Base-by-base conservation (phyloP, 1,140 invertebrate species). In the Hyposmocoma kahamanoa region DNA sequence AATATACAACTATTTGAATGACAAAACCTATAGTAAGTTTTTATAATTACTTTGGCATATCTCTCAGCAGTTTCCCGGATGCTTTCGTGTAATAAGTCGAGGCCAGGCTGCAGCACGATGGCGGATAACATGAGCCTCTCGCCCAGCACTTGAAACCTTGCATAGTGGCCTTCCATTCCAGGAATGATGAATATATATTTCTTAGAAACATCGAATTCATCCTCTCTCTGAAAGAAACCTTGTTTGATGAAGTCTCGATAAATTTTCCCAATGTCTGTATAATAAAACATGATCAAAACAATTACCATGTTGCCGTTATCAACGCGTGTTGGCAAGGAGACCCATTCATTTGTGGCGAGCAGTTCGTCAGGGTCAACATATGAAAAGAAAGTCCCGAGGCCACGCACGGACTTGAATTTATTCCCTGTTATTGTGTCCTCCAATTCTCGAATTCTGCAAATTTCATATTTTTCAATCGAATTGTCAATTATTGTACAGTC, bases 111-210 rank as follows among this genome's bases (percentile, higher is more conserved):
- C 20, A 79, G 45, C 6, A 76, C 57, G 1, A 74, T 11, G 1
- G 70, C 70, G 0, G 65, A 56, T 21, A 74, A 21, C 46, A 72
- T 74, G 5, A 76, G 47, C 1, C 71, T 42, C 45, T 70, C 63
- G 30, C 70, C 72, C 18, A 76, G 26, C 5, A 2, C 15, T 0
- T 24, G 15, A 52, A 77, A 73, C 1, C 57, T 39, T 11, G 50
- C 15, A 11, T 62, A 36, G 18, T 61, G 54, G 0, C 67, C 66
- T 42, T 78, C 74, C 5, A 72, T 17, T 1, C 74, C 74, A 0
- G 74, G 72, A 2, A 80, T 38, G 10, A 73, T 44, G 38, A 53
- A 73, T 10, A 77, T 19, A 22, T 65, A 61, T 1, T 39, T 55
- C 19, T 57, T 18, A 4, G 17, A 62, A 8, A 54, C 17, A 19